Percentiles rank a stretch among this genome's conserved stretches.
phyloP scores from a whole-genome alignment of 2,888 invertebrate genomes.

The Campoletis raptor region DNA sequence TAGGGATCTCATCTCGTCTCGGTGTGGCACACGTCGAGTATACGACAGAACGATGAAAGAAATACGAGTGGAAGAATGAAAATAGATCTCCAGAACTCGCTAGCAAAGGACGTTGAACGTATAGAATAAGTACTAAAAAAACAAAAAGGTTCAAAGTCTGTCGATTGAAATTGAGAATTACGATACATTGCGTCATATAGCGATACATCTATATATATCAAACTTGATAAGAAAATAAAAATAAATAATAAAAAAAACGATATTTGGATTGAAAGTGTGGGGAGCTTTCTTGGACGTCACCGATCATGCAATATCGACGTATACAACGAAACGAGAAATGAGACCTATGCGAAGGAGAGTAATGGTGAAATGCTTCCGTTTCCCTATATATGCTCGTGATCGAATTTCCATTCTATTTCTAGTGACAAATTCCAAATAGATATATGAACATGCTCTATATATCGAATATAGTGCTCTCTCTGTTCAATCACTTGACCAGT shows the following conservation, averaged over 20 bases:
- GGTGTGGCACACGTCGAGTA: constrained; percentile 26
- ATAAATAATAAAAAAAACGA: too few relatives aligned
- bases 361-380: not conserved
- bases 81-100: constrained; percentile 44
- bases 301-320: constrained; percentile 26
- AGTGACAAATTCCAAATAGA: constrained; percentile 1
- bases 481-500: not conserved
- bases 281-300: constrained; percentile 1
- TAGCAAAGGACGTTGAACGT: constrained; percentile 25
- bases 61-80: constrained; percentile 41
- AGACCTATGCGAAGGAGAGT: not conserved
- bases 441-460: not conserved
- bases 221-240: not conserved
- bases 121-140: not conserved
- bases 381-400: constrained; percentile 1
- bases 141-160: not conserved
- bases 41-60: constrained; percentile 46
- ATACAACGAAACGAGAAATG: constrained; percentile 12
- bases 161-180: not conserved
- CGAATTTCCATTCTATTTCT: constrained; percentile 47
- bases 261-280: not conserved
- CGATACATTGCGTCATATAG: not conserved
- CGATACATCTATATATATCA: not conserved
- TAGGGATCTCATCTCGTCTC: constrained; percentile 40
- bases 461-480: not conserved